Conservation (phyloP, 2,797 vertebrate genomes). For the Propithecus perrieri region DNA sequence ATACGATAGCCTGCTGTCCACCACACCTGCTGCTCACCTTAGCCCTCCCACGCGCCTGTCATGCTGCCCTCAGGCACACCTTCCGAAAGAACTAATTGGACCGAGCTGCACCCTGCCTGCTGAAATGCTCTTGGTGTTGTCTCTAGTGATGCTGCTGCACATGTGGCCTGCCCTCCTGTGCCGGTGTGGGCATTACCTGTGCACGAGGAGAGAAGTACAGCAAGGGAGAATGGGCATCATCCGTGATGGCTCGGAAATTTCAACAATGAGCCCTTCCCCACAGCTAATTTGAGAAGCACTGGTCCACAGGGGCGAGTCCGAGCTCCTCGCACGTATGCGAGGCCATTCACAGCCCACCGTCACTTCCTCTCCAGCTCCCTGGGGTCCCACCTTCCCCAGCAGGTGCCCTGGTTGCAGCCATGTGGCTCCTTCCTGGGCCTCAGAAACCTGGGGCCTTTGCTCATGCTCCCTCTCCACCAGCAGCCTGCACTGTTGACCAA, state of each 20-base stretch:
- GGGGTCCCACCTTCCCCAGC: neutral
- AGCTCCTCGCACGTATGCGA: neutral
- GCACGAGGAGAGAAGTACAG: neutral
- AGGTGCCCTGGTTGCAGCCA: neutral
- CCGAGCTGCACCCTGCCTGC: neutral
- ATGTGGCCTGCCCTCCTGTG: neutral
- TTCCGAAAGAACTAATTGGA: neutral
- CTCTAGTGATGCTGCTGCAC: neutral
- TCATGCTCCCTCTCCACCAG: neutral
- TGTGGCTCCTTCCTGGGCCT: neutral
- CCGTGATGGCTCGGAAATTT: neutral
- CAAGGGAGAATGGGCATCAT: neutral
- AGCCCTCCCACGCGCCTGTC: neutral
- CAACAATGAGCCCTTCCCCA: neutral
- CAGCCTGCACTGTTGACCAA: neutral
- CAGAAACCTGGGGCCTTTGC: neutral
- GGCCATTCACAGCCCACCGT: neutral
- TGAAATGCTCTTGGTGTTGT: neutral
- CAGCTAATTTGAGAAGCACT: neutral
- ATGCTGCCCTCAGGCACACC: neutral
- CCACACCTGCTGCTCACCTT: neutral
- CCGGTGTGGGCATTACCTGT: neutral
- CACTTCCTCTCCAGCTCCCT: neutral
- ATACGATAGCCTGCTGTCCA: neutral
- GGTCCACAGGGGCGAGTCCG: neutral